These are phyloP conservation scores for Chloebia gouldiae DNA, from an alignment of 2,113 vertebrate genomes.

Conservation along the genomic window DNA sequence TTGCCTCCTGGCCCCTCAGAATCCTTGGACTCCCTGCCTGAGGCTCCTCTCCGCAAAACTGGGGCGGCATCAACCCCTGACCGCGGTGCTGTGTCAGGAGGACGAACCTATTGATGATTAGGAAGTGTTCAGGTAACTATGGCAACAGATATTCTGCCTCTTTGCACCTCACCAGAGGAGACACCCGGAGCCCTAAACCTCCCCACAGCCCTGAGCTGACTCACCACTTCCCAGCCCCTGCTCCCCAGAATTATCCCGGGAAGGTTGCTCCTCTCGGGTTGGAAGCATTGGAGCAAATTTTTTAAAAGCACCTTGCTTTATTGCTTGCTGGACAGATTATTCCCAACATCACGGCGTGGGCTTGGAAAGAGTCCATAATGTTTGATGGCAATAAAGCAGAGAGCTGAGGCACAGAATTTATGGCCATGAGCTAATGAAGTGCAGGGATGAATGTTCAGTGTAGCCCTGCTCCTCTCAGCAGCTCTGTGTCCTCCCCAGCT, in stretches of 20 bases:
- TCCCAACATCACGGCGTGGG: not conserved
- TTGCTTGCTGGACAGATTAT: slow-evolving; percentile 24
- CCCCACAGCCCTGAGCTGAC: not conserved
- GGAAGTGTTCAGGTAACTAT: not conserved
- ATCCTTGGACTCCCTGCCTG: not conserved
- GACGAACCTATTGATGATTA: not conserved
- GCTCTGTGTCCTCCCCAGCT: not conserved
- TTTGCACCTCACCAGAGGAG: not conserved
- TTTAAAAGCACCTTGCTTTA: slow-evolving; percentile 42
- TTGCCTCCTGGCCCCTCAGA: not conserved
- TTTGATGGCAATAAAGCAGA: slow-evolving; percentile 29
- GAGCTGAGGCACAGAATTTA: slow-evolving; percentile 30
- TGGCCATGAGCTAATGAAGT: slow-evolving; percentile 47
- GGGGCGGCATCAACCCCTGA: not conserved
- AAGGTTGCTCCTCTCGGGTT: not conserved
- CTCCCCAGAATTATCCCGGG: not conserved
- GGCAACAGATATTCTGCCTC: not conserved
- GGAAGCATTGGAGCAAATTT: not conserved
- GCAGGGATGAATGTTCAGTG: not conserved
- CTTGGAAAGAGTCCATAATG: slow-evolving; percentile 40
- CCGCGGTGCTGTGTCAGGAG: not conserved
- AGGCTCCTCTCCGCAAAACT: not conserved
- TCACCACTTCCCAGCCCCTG: not conserved
- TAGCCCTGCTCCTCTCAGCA: not conserved
- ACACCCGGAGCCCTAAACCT: not conserved